These are phyloP conservation scores for Gonioctena quinquepunctata DNA, from an alignment of 1,140 invertebrate species.

Conservation along the genomic window DNA sequence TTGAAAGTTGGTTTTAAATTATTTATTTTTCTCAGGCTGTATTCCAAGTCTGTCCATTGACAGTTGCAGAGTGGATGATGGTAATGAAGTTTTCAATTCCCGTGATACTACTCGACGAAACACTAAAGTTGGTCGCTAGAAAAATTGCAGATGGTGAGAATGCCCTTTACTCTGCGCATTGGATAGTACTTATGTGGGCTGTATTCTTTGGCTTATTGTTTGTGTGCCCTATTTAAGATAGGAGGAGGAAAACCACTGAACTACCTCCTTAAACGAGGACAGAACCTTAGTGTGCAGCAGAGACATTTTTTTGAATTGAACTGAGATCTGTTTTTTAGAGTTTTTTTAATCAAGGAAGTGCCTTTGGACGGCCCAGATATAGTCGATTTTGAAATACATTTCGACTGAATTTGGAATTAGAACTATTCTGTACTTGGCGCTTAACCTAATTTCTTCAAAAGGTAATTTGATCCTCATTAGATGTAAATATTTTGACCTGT, in stretches of 20 bases:
- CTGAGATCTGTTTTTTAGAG: conserved; percentile 1
- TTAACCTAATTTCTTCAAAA: too few species aligned
- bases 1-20: too few species aligned
- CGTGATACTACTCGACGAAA: conserved; percentile 98
- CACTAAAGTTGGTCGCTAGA: conserved; percentile 97
- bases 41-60: conserved; percentile 98
- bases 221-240: conserved; percentile 47
- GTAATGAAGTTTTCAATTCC: conserved; percentile 99
- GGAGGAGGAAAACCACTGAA: conserved; percentile 10
- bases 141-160: conserved; percentile 97
- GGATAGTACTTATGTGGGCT: conserved; percentile 90
- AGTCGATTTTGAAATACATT: too few species aligned
- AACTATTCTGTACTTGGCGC: too few species aligned
- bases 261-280: conserved; percentile 44
- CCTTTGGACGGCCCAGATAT: neutral
- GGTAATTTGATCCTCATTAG: too few species aligned
- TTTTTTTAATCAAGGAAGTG: conserved; percentile 1
- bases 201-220: conserved; percentile 79
- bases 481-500: too few species aligned
- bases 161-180: conserved; percentile 74
- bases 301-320: neutral
- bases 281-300: conserved; percentile 37
- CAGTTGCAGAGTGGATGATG: conserved; percentile 93
- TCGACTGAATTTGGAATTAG: too few species aligned
- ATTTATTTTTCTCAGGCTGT: conserved; percentile 82